Conservation (phyloP, 2,888 invertebrate species). For the Nebria brevicollis region DNA sequence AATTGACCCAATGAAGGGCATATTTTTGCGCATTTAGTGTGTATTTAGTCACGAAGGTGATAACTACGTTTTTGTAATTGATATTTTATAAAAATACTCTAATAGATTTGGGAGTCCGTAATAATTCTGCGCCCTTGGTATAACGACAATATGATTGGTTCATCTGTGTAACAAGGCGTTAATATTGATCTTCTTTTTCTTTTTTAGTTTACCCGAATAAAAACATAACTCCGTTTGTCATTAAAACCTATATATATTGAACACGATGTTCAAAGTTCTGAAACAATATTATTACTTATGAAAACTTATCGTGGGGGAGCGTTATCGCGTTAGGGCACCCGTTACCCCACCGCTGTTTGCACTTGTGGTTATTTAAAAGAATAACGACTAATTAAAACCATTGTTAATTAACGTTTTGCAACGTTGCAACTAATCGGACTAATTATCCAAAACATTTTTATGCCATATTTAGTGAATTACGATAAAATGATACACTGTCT, state of each 20-base stretch:
- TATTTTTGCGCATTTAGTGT: no score
- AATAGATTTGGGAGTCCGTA: no score
- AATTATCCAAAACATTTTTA: no score
- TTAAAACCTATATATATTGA: constrained; percentile 5
- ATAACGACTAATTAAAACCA: no score
- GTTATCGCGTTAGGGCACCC: background rate
- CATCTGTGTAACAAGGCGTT: constrained; percentile 27
- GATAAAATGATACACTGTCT: no score
- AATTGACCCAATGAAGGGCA: no score
- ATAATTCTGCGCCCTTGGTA: background rate
- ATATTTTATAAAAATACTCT: no score
- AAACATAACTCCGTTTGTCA: constrained; percentile 11
- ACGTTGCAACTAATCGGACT: no score
- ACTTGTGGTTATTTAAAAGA: background rate
- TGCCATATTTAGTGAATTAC: no score
- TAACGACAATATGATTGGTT: constrained; percentile 33
- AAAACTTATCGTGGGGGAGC: background rate
- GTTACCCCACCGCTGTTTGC: background rate
- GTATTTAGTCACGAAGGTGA: no score
- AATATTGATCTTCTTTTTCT: constrained; percentile 20
- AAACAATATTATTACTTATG: background rate
- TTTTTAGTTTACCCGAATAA: background rate
- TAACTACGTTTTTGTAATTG: no score
- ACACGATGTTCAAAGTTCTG: background rate
- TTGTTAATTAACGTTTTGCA: no score